Percentiles rank a stretch among this genome's conserved stretches.
Evolutionary conservation across 2,113 vertebrate genomes (phyloP).

Genomic region (Tor tambroides): DNA sequence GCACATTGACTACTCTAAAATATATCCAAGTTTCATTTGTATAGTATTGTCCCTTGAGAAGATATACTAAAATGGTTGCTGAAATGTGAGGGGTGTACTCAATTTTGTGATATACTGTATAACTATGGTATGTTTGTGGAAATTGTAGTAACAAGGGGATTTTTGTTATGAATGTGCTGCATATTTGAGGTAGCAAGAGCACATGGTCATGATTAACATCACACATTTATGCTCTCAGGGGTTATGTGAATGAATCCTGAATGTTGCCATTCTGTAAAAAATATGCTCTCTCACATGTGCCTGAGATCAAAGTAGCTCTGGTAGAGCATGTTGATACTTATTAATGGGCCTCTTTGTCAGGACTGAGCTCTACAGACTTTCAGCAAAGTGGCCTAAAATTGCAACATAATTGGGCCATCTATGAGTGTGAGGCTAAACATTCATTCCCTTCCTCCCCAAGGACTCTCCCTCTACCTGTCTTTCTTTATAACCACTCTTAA

Average conservation of each 20-base stretch:
- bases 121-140: not conserved
- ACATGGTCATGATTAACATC: not conserved
- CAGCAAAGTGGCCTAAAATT: constrained; percentile 42
- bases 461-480: constrained; percentile 31
- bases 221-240: not conserved
- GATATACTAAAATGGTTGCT: too few species aligned
- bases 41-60: too few species aligned
- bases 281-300: not conserved
- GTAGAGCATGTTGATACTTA: constrained; percentile 7
- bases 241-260: not conserved
- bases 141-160: not conserved
- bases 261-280: not conserved
- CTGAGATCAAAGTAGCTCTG: constrained; percentile 25
- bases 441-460: constrained; percentile 20
- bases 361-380: constrained; percentile 29
- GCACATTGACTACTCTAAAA: too few species aligned
- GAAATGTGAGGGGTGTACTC: too few species aligned
- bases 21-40: too few species aligned
- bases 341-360: constrained; percentile 23
- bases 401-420: constrained; percentile 43
- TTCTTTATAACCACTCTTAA: constrained; percentile 33
- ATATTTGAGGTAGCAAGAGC: not conserved
- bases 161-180: not conserved
- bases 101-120: too few species aligned
- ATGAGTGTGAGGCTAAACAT: constrained; percentile 33